Percentiles rank a stretch among this genome's conserved stretches.
Evolutionary conservation across 2,888 invertebrate species (phyloP).

Genomic region (Hoplodrina ambigua): DNA sequence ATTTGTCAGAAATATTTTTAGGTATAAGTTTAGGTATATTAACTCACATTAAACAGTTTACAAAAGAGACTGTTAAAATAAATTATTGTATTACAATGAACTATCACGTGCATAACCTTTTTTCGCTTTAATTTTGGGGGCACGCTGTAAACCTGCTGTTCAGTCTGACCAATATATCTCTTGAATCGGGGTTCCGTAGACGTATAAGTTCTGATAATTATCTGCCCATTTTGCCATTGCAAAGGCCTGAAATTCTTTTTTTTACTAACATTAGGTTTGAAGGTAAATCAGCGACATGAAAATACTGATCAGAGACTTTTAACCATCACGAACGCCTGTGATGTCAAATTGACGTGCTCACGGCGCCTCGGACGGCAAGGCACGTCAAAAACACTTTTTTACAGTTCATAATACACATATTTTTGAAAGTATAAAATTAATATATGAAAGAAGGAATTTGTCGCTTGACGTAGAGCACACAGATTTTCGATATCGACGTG

Average conservation of each 20-base stretch:
- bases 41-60: conserved; percentile 4
- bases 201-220: background rate
- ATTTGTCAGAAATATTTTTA: too few species aligned
- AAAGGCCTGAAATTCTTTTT: too few species aligned
- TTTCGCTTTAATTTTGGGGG: conserved; percentile 30
- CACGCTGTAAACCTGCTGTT: conserved; percentile 11
- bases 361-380: too few species aligned
- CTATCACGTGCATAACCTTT: conserved; percentile 52
- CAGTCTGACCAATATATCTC: background rate
- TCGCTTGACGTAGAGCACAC: too few species aligned
- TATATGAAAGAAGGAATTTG: too few species aligned
- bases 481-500: too few species aligned
- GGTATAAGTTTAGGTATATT: conserved; percentile 19
- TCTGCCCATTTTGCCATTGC: background rate
- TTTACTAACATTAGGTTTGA: background rate
- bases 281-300: background rate
- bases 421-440: too few species aligned
- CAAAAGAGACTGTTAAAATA: conserved; percentile 10
- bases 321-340: background rate
- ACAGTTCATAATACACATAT: too few species aligned
- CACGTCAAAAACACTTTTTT: too few species aligned
- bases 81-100: conserved; percentile 25
- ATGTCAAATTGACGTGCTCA: too few species aligned
- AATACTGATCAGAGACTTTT: background rate
- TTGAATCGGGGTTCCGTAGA: conserved; percentile 4